Evolutionary conservation across 1,140 invertebrate genomes (phyloP).

Genomic region (honey bee (Apis mellifera)): Amel_HAv3.1 CM009931.2:2515501-2516000

Average conservation of each 20-base stretch:
- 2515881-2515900: too few species aligned
- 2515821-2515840: background rate
- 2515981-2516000: background rate
- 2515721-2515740: slow-evolving; percentile 65
- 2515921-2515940: background rate
- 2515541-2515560: slow-evolving; percentile 84
- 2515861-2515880: too few species aligned
- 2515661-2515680: slow-evolving; percentile 33
- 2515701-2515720: slow-evolving; percentile 66
- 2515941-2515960: background rate
- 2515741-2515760: slow-evolving; percentile 77
- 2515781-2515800: slow-evolving; percentile 78
- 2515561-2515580: slow-evolving; percentile 84
- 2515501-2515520: background rate
- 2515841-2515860: background rate
- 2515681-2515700: slow-evolving; percentile 54
- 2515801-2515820: slow-evolving; percentile 65
- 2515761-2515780: slow-evolving; percentile 76
- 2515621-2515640: slow-evolving; percentile 85
- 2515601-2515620: slow-evolving; percentile 86
- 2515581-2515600: slow-evolving; percentile 87
- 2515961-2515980: background rate
- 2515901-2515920: background rate
- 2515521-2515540: slow-evolving; percentile 27
- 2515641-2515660: slow-evolving; percentile 81